Evolutionary conservation across 2,888 invertebrate species (phyloP), one percentile per base, ranked within the genome.

Genomic region (Drosophila antonietae): DNA sequence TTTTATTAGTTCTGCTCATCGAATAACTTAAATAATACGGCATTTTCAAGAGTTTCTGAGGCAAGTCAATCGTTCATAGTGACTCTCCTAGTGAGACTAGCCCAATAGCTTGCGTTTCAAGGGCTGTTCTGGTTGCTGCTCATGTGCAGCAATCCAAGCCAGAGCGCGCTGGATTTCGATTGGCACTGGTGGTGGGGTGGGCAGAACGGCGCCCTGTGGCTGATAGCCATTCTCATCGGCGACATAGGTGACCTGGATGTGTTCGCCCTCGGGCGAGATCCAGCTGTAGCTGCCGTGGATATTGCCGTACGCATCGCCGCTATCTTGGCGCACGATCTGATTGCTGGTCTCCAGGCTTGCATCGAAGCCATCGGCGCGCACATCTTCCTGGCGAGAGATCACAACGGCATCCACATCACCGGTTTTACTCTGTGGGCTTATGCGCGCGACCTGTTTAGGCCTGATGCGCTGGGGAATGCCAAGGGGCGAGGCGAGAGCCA

Each of bases 221-320:
- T 90, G 89, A 69, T 87, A 91, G 28, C 91, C 91, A 57, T 90
- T 79, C 71, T 90, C 91, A 68, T 91, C 81, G 60, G 91, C 91
- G 23, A 83, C 74, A 75, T 91, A 91, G 5, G 43, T 23, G 15
- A 91, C 62, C 23, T 80, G 61, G 28, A 91, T 60, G 31, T 85
- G 83, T 23, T 80, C 83, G 12, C 91, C 91, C 58, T 91, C 91
- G 52, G 91, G 90, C 9, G 89, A 83, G 3, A 83, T 46, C 81
- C 81, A 91, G 37, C 68, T 56, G 55, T 69, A 91, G 15, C 47
- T 20, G 12, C 91, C 91, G 2, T 88, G 79, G 9, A 88, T 83
- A 56, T 85, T 84, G 61, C 88, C 89, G 33, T 90, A 81, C 14
- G 44, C 83, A 75, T 91, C 88, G 37, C 91, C 91, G 2, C 35